Evolutionary conservation across 1,140 invertebrate genomes (phyloP).

Genomic region (Drosophila pallidifrons): DNA sequence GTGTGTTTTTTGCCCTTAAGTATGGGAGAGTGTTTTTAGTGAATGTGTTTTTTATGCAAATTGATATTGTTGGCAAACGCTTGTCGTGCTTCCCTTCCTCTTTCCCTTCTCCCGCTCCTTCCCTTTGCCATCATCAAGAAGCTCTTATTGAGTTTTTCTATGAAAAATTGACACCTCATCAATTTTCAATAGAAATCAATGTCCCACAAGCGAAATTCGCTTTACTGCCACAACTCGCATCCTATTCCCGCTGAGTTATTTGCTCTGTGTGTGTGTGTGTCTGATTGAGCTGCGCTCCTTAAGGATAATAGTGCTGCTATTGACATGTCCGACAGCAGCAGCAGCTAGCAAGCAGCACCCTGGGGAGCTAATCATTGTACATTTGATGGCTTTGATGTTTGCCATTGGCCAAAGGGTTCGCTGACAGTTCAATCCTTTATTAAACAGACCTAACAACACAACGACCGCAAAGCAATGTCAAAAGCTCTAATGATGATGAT

Average conservation of each 20-base stretch:
- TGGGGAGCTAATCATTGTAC: constrained; percentile 46
- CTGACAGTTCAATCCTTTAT: constrained; percentile 1
- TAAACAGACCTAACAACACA: not conserved
- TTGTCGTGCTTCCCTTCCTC: not conserved
- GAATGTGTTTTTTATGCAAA: constrained; percentile 73
- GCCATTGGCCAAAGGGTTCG: constrained; percentile 8
- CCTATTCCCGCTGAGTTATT: constrained; percentile 1
- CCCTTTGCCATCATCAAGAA: not conserved
- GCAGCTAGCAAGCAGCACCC: constrained; percentile 1
- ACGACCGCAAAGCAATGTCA: not conserved
- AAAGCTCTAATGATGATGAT: not conserved
- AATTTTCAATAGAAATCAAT: constrained; percentile 70
- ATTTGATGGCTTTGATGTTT: constrained; percentile 5
- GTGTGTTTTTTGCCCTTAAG: constrained; percentile 11
- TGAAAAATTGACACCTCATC: constrained; percentile 76
- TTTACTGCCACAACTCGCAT: constrained; percentile 1
- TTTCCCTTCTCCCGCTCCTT: not conserved
- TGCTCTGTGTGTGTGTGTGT: constrained; percentile 12
- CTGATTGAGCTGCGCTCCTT: constrained; percentile 51
- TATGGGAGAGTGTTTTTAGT: constrained; percentile 38
- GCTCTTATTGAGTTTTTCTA: constrained; percentile 50
- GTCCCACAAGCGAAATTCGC: constrained; percentile 19
- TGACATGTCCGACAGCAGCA: constrained; percentile 27
- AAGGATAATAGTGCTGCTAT: constrained; percentile 37
- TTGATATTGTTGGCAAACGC: constrained; percentile 42